Evolutionary conservation across 2,888 invertebrate species (phyloP), one percentile per base, ranked within the genome.

Genomic region (Harpalus rubripes): DNA sequence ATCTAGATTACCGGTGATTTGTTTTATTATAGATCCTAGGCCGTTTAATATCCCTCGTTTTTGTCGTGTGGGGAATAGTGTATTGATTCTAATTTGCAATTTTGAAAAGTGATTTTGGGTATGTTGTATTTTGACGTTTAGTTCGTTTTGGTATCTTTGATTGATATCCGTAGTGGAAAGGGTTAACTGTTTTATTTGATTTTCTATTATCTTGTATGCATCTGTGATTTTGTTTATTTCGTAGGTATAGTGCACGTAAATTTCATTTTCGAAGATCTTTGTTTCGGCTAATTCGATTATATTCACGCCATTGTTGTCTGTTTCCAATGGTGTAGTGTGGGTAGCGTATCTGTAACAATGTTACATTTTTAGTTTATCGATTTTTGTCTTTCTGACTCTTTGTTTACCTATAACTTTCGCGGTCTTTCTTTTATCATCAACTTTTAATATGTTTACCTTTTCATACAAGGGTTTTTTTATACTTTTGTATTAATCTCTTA

Each of bases 31-130:
- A 2, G 39, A 15, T 12, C 74, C 74, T 74, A 74, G 18, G 7
- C 41, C 74, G 41, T 74, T 74, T 39, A 74, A 39, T 41, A 74
- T 39, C n/a, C 74, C 74, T 74, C 39, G 12, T 74, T n/a, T 39
- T 10, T 74, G 12, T 1, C 68, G 22, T 68, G 16, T 68, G 22
- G 56, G 56, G 56, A 56, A 56, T 3, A 56, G n/a, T 15, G n/a
- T 56, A 56, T 56, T 56, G 10, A 56, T n/a, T 56, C 56, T 56
- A 3, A 2, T 56, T 56, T 56, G 56, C 5, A 56, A 56, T 56
- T 56, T 56, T 56, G 56, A 56, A n/a, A 56, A 56, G 32, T 56
- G n/a, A 56, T 56, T 56, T n/a, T 12, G 10, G n/a, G 56, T 56
- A 56, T 56, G 10, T 56, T 15, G 56, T 56, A 56, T 56, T 56